Evolutionary conservation across 2,888 invertebrate genomes (phyloP).

Genomic region (Polymixis flavicincta): DNA sequence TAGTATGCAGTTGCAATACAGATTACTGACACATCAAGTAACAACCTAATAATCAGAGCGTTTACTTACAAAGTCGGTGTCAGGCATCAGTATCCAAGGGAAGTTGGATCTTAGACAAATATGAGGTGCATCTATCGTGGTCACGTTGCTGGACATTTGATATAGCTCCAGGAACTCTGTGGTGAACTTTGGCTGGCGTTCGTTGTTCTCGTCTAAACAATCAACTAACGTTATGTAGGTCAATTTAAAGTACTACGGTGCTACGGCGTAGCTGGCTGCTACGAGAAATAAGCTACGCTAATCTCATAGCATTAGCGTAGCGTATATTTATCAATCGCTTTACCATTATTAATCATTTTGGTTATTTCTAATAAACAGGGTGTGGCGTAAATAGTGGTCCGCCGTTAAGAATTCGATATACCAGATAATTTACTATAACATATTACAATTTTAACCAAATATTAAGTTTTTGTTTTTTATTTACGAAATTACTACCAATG

Average conservation of each 20-base stretch:
- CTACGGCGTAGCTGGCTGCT: constrained; percentile 32
- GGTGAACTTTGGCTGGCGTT: constrained; percentile 84
- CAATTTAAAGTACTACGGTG: not conserved
- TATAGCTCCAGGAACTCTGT: constrained; percentile 83
- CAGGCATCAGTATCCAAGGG: constrained; percentile 88
- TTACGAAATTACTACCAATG: too few species aligned
- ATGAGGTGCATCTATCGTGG: constrained; percentile 82
- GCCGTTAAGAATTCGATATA: too few species aligned
- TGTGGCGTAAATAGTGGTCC: too few species aligned
- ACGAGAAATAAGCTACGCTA: constrained; percentile 3
- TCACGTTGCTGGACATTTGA: constrained; percentile 82
- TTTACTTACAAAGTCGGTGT: constrained; percentile 84
- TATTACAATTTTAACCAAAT: too few species aligned
- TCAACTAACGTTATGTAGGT: constrained; percentile 7
- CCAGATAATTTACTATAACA: too few species aligned
- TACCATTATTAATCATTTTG: too few species aligned
- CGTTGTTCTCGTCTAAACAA: constrained; percentile 81
- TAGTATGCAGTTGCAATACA: not conserved
- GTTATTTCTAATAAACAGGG: too few species aligned
- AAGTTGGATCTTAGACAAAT: constrained; percentile 84
- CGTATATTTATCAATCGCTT: too few species aligned
- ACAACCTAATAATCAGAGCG: not conserved
- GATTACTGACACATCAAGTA: not conserved
- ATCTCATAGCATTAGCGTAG: not conserved
- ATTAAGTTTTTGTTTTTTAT: too few species aligned